phyloP scores from a whole-genome alignment of 2,888 invertebrate species.

The Andricus quercusramuli region DNA sequence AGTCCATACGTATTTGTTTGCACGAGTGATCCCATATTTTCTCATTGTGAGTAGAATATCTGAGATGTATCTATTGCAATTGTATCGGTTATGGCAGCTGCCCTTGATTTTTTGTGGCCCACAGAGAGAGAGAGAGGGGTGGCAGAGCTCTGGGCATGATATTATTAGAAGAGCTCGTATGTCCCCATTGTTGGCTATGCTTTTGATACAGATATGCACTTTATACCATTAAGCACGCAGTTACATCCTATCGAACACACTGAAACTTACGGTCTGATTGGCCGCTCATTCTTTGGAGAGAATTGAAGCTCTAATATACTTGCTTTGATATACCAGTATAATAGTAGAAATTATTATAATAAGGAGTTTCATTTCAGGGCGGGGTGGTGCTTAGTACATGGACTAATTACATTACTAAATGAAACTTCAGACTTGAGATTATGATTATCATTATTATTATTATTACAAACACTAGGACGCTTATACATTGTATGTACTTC shows the following conservation, averaged over 20 bases:
- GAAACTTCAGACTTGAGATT: no score
- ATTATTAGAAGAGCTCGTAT: slow-evolving; percentile 72
- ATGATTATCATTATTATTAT: no score
- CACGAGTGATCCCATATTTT: slow-evolving; percentile 23
- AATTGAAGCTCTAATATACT: slow-evolving; percentile 29
- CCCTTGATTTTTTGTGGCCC: slow-evolving; percentile 61
- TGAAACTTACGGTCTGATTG: slow-evolving; percentile 34
- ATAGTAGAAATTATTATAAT: slow-evolving; percentile 5
- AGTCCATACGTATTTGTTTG: not conserved
- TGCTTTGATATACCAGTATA: slow-evolving; percentile 34
- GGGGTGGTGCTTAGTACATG: no score
- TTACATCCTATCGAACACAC: slow-evolving; percentile 55
- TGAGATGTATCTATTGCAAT: slow-evolving; percentile 63
- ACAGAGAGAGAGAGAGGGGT: slow-evolving; percentile 42
- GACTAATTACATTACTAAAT: not conserved
- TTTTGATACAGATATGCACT: slow-evolving; percentile 72
- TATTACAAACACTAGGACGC: no score
- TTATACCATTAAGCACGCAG: slow-evolving; percentile 55
- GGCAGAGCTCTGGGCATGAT: slow-evolving; percentile 63
- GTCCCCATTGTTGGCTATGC: slow-evolving; percentile 70
- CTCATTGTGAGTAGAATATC: slow-evolving; percentile 44
- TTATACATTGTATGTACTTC: no score
- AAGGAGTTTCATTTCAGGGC: not conserved
- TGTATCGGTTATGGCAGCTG: slow-evolving; percentile 73
- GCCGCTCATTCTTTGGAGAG: slow-evolving; percentile 28